Evolutionary conservation across 2,113 vertebrate genomes (phyloP).

Genomic region (Myanophis thanlyinensis): DNA sequence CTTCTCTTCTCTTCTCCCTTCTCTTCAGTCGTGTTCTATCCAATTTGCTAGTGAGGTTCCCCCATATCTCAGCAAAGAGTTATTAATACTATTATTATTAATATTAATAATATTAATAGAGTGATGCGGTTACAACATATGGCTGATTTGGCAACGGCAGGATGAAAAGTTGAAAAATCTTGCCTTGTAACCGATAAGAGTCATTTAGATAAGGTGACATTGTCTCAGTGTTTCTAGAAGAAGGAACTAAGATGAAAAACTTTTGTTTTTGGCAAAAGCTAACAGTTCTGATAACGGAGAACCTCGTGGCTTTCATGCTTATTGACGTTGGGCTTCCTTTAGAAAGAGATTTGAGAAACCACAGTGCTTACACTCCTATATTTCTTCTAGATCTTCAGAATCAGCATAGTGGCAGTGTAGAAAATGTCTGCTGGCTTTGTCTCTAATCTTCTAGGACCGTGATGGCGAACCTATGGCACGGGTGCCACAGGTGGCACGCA

Average conservation of each 20-base stretch:
- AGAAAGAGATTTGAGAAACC: not conserved
- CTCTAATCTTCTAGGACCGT: not conserved
- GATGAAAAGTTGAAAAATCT: too few relatives aligned
- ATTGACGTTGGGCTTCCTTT: not conserved
- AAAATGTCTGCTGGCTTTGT: not conserved
- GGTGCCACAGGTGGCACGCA: too few relatives aligned
- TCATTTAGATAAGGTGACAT: not conserved
- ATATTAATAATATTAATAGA: too few relatives aligned
- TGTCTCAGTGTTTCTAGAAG: not conserved
- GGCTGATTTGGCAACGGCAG: not conserved
- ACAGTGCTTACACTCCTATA: not conserved
- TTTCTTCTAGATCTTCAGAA: not conserved
- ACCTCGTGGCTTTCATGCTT: not conserved
- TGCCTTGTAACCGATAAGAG: not conserved
- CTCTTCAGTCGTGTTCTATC: too few relatives aligned
- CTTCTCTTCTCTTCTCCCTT: too few relatives aligned
- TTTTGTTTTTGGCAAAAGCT: too few relatives aligned
- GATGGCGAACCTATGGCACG: too few relatives aligned
- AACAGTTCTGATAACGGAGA: not conserved
- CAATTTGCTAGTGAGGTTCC: not conserved
- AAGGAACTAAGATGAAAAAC: not conserved
- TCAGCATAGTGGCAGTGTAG: too few relatives aligned
- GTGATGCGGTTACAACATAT: not conserved
- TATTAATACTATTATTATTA: not conserved
- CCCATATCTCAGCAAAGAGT: not conserved